These are phyloP conservation scores for Nomada fabriciana DNA, from an alignment of 2,888 invertebrate species.

Conservation along the genomic window DNA sequence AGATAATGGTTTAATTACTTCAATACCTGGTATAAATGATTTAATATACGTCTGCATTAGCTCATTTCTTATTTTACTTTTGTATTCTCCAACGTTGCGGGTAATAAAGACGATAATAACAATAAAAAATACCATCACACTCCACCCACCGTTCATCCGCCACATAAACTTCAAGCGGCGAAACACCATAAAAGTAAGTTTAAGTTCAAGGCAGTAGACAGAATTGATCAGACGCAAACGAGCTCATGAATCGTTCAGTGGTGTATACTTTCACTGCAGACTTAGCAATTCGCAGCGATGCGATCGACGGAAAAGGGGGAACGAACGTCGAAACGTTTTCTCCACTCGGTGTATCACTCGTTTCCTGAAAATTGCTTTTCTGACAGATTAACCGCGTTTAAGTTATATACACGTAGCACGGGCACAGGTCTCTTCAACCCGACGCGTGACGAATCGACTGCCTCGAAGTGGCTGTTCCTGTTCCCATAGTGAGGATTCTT, in stretches of 20 bases:
- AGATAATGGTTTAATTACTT: no score
- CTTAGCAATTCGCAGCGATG: conserved; percentile 23
- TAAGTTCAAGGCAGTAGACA: background rate
- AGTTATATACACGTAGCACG: conserved; percentile 27
- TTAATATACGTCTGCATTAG: no score
- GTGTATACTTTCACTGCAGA: conserved; percentile 17
- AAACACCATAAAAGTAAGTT: background rate
- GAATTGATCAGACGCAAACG: background rate
- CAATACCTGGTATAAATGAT: no score
- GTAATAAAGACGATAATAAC: no score
- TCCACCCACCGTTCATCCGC: no score
- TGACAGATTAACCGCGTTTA: conserved; percentile 62
- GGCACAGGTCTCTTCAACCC: conserved; percentile 30
- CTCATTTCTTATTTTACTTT: no score
- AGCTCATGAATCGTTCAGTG: conserved; percentile 29
- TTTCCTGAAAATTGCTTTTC: conserved; percentile 51
- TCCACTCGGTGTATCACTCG: conserved; percentile 39
- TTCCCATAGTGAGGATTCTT: conserved; percentile 52
- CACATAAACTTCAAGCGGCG: no score
- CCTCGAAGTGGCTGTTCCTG: conserved; percentile 52
- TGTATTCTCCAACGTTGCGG: no score
- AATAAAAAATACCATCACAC: no score
- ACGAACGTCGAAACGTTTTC: conserved; percentile 33
- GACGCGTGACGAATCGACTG: conserved; percentile 67
- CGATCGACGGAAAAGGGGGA: conserved; percentile 10